A percentile compares a stretch with the other conserved stretches of the same genome.
phyloP scores from a whole-genome alignment of 2,888 invertebrate genomes.

The Cotesia congregata region DNA sequence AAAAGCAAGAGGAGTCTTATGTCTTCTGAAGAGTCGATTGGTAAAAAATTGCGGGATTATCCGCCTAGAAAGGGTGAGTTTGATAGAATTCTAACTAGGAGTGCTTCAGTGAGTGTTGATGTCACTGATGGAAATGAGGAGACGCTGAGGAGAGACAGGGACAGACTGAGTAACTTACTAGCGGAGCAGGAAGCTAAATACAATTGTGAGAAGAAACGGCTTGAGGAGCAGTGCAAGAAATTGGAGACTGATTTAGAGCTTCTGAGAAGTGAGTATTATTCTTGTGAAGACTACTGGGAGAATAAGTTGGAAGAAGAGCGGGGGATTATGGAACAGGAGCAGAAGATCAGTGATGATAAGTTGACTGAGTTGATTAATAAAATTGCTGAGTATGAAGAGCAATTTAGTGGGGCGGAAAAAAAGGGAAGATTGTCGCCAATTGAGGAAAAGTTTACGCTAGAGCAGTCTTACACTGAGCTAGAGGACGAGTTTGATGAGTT shows the following conservation, averaged over 20 bases:
- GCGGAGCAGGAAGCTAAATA: conserved; percentile 68
- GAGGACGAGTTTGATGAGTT: conserved; percentile 79
- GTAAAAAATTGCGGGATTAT: conserved; percentile 58
- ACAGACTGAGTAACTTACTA: conserved; percentile 37
- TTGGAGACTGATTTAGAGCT: conserved; percentile 82
- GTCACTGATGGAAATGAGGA: conserved; percentile 22
- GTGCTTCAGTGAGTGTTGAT: conserved; percentile 34
- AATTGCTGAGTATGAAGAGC: conserved; percentile 86
- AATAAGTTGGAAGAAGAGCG: conserved; percentile 85
- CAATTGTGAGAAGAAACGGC: conserved; percentile 65
- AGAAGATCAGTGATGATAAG: conserved; percentile 82
- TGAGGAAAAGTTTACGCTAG: conserved; percentile 80
- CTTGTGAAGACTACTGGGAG: conserved; percentile 90
- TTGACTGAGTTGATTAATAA: conserved; percentile 81
- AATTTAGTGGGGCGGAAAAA: conserved; percentile 73
- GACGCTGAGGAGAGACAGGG: conserved; percentile 30
- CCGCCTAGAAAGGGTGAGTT: conserved; percentile 62
- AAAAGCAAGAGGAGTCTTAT: conserved; percentile 44
- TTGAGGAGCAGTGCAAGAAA: conserved; percentile 75
- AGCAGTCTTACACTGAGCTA: conserved; percentile 78
- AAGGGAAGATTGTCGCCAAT: conserved; percentile 80
- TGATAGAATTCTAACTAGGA: conserved; percentile 46
- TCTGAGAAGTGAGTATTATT: conserved; percentile 83
- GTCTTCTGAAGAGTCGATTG: neutral
- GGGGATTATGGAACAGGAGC: conserved; percentile 81